Evolutionary conservation across 1,140 invertebrate species (phyloP), one percentile per base, ranked within the genome.

Genomic region (Oryctes rhinoceros): DNA sequence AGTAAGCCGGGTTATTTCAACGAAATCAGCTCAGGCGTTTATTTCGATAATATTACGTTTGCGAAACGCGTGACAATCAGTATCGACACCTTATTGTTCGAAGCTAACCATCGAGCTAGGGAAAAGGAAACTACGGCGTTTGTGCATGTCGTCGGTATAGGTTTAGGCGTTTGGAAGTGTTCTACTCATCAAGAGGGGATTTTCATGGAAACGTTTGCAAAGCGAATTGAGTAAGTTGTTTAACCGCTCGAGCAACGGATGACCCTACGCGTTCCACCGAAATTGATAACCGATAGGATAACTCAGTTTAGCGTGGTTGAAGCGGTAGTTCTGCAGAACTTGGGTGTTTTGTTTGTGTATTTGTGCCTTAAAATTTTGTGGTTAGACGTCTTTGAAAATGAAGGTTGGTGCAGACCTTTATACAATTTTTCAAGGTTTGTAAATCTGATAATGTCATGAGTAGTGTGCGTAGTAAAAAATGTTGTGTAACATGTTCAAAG

Each of bases 161-260:
- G 90, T 82, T 83, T 90, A 15, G 89, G 90, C 4, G 90, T 90
- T 10, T 90, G 90, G 90, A 89, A 84, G 81, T 86, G 87, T 80
- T 88, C 88, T 0, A 71, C 78, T 1, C 89, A 90, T 80, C 89
- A 90, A 83, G 80, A 85, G 1, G 87, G 89, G 53, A 85, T 90
- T 0, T 90, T 88, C 80, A 83, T 90, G 18, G 84, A 89, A 13
- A 87, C 87, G 44, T 90, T 90, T 78, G 78, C 88, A 15, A 87
- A 89, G 76, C 79, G 89, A 76, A 85, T 89, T 71, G 81, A 85
- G 1, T 85, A 86, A 7, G 81, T 82, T 30, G 24, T 30, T 47
- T 30, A 67, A 18, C 10, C 4, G 2, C 24, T 67, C n/a, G n/a
- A n/a, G n/a, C n/a, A n/a, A 30, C 2, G 24, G 24, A 30, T 30